Percentiles rank a stretch among this genome's conserved stretches.
phyloP scores from a whole-genome alignment of 2,888 invertebrate genomes.

The Stenolophus ochropezus region DNA sequence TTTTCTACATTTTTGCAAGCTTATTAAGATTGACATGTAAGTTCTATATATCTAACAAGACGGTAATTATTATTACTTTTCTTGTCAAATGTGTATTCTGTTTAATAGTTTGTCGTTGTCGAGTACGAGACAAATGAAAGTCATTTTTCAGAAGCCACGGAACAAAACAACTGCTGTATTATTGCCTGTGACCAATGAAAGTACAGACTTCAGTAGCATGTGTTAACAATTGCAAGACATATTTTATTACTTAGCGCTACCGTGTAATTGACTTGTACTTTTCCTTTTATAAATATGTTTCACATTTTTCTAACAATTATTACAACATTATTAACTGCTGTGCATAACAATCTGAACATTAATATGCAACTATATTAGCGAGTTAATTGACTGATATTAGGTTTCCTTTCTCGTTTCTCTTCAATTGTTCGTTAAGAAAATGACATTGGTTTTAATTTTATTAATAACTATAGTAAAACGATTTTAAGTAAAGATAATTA shows the following conservation, averaged over 20 bases:
- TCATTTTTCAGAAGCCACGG: background rate
- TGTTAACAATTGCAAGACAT: background rate
- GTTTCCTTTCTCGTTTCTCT: too few species aligned
- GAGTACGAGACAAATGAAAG: background rate
- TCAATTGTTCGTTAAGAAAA: too few species aligned
- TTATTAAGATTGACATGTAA: too few species aligned
- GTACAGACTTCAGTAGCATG: background rate
- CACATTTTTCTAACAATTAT: background rate
- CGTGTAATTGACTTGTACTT: background rate
- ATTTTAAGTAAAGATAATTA: too few species aligned
- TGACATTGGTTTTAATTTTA: too few species aligned
- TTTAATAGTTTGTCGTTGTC: background rate
- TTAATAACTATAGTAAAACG: too few species aligned
- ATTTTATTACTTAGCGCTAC: background rate
- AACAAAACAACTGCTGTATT: background rate
- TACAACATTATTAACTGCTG: background rate
- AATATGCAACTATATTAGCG: too few species aligned
- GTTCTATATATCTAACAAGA: too few species aligned
- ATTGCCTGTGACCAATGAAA: background rate
- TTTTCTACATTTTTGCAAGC: too few species aligned
- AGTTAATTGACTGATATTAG: too few species aligned
- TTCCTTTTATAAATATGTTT: background rate
- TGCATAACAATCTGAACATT: too few species aligned
- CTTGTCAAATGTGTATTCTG: background rate
- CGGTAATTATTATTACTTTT: constrained; percentile 1